Evolutionary conservation across 2,888 invertebrate genomes (phyloP).

Genomic region (Cantharis flavilabris): DNA sequence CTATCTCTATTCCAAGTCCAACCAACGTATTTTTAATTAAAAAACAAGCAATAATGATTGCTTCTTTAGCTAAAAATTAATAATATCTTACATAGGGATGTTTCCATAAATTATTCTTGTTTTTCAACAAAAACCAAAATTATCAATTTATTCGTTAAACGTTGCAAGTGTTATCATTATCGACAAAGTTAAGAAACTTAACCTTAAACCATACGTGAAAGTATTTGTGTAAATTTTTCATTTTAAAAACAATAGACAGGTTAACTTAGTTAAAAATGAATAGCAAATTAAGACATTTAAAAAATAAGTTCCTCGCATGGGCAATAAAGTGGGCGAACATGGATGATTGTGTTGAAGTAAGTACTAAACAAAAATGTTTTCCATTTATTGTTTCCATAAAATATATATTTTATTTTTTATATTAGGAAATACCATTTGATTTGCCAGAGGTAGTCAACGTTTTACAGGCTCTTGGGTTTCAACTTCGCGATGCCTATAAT

Average conservation of each 20-base stretch:
- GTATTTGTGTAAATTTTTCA: background rate
- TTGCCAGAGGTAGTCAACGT: constrained; percentile 32
- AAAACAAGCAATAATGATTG: background rate
- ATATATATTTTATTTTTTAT: constrained; percentile 12
- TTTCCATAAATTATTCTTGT: background rate
- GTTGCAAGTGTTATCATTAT: background rate
- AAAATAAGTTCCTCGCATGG: background rate
- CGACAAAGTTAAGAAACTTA: background rate
- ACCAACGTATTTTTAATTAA: background rate
- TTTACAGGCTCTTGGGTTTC: constrained; percentile 33
- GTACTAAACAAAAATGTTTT: background rate
- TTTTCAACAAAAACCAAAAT: background rate
- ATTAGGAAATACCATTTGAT: constrained; percentile 29
- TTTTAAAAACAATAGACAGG: background rate
- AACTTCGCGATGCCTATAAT: constrained; percentile 16
- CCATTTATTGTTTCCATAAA: background rate
- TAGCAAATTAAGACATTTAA: background rate
- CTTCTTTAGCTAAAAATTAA: background rate
- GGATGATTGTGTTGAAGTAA: background rate
- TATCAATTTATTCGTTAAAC: background rate
- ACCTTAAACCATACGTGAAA: background rate
- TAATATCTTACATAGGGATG: background rate
- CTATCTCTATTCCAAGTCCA: background rate
- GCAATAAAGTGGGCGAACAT: background rate
- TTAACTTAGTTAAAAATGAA: background rate